Base-by-base conservation (phyloP, 2,797 vertebrate genomes). In the Scarus forsteni region DNA sequence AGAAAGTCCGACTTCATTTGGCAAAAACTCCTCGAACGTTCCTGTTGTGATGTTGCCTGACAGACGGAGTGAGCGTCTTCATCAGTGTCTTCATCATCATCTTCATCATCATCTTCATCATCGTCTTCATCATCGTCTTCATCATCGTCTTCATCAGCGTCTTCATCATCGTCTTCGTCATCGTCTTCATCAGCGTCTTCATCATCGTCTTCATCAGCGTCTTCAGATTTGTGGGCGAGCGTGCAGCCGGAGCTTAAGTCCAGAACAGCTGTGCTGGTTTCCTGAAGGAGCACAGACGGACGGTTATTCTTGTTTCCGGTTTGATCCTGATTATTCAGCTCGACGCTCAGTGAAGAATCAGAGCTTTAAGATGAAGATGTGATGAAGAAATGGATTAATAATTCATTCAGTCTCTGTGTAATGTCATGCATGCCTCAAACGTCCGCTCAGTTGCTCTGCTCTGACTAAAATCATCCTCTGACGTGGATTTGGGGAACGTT, bases 221-320 rank as follows among this genome's bases (percentile, higher is more conserved):
- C 45, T 27, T 42, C 11, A 50, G 10, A 38, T 52, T 11, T 51
- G 1, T 34, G 50, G 34, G 42, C 14, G 12, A 15, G 3, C 3
- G 27, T 13, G 34, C 13, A 45, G 34, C 40, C 54, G 12, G 3
- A 48, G 36, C 11, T 40, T 43, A 6, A 12, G 10, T 10, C 39
- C 38, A 46, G 7, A 14, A 73, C 48, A 66, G 11, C 54, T 73
- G 60, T 46, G 48, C 34, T 56, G 60, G 65, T 9, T 16, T 50
- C 51, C 27, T 50, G 7, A 76, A 53, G 50, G 59, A 43, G 49
- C 51, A 11, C 35, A 60, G 62, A 76, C 14, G 16, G 14, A 16
- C 42, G 19, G 19, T 15, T 27, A 10, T 15, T 44, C 5, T n/a
- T 12, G 9, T 19, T 34, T 51, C 27, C 15, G 8, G n/a, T 57